Conservation (phyloP, 2,888 invertebrate genomes). For the Lucinisca nassula region DNA sequence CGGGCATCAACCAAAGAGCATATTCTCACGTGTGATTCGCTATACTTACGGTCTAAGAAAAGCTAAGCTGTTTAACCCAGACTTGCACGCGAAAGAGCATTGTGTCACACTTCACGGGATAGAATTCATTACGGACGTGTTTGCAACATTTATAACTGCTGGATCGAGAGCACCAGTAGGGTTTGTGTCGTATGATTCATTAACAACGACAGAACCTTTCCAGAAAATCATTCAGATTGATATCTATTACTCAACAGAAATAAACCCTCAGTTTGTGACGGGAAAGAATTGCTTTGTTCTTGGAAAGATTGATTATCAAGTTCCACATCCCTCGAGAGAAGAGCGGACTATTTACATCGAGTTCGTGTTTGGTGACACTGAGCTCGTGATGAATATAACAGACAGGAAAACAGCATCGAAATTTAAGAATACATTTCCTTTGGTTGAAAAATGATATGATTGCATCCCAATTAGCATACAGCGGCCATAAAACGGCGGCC, state of each 20-base stretch:
- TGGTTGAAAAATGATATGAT: constrained; percentile 59
- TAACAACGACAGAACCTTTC: constrained; percentile 67
- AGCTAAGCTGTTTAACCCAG: constrained; percentile 66
- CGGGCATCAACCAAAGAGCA: constrained; percentile 59
- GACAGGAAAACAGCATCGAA: constrained; percentile 67
- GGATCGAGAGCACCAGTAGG: constrained; percentile 68
- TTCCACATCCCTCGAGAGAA: constrained; percentile 64
- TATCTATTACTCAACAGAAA: constrained; percentile 60
- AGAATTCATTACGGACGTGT: constrained; percentile 66
- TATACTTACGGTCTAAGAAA: constrained; percentile 66
- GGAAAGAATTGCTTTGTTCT: constrained; percentile 61
- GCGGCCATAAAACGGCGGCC: too few relatives aligned
- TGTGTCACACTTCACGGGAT: constrained; percentile 56
- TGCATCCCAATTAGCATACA: too few relatives aligned
- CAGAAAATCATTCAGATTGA: constrained; percentile 69
- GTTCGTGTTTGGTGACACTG: constrained; percentile 68
- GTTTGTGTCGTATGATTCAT: constrained; percentile 65
- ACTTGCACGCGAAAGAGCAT: constrained; percentile 51
- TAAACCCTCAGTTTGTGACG: constrained; percentile 58
- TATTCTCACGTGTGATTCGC: constrained; percentile 62
- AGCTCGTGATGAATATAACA: constrained; percentile 64
- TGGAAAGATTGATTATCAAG: constrained; percentile 66
- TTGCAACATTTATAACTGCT: constrained; percentile 64
- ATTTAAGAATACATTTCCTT: constrained; percentile 67
- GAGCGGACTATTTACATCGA: constrained; percentile 68